Conservation (phyloP, 35 echinoderm and acorn worm genomes). For the Eucidaris tribuloides region DNA sequence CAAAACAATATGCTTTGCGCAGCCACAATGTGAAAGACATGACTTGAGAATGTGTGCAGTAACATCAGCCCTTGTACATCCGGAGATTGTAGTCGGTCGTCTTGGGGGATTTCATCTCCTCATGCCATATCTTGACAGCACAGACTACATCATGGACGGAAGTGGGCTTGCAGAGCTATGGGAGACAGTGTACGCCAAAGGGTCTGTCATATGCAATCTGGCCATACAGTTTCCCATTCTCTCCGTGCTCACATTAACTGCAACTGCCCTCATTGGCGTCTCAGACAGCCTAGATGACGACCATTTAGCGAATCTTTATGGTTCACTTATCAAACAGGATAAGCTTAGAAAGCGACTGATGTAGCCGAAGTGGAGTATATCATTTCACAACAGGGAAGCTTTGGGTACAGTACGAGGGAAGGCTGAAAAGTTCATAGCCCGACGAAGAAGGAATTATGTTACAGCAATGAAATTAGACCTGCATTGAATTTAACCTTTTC, state of each 20-base stretch:
- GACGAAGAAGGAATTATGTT: too few relatives aligned
- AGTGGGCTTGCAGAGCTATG: too few relatives aligned
- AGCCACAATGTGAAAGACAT: too few relatives aligned
- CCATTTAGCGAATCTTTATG: neutral
- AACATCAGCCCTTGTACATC: constrained; percentile 33
- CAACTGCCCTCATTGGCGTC: constrained; percentile 33
- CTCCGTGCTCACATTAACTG: constrained; percentile 23
- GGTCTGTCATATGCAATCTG: constrained; percentile 36
- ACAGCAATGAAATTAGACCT: too few relatives aligned
- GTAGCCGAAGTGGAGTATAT: constrained; percentile 10
- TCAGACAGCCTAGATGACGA: constrained; percentile 29
- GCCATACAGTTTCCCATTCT: constrained; percentile 31
- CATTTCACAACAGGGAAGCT: constrained; percentile 36
- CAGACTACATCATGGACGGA: too few relatives aligned
- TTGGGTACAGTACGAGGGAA: constrained; percentile 47
- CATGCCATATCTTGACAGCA: constrained; percentile 48
- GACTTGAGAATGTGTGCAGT: too few relatives aligned
- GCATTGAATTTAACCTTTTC: too few relatives aligned
- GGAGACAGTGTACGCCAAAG: too few relatives aligned
- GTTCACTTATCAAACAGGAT: constrained; percentile 8
- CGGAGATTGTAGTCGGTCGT: constrained; percentile 19
- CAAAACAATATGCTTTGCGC: constrained; percentile 28
- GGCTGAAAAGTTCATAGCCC: too few relatives aligned
- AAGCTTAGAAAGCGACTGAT: neutral
- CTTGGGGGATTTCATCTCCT: constrained; percentile 58